A percentile compares a stretch with the other conserved stretches of the same genome.
Evolutionary conservation across 2,797 vertebrate species (phyloP).

Genomic region (Artibeus jamaicensis): DNA sequence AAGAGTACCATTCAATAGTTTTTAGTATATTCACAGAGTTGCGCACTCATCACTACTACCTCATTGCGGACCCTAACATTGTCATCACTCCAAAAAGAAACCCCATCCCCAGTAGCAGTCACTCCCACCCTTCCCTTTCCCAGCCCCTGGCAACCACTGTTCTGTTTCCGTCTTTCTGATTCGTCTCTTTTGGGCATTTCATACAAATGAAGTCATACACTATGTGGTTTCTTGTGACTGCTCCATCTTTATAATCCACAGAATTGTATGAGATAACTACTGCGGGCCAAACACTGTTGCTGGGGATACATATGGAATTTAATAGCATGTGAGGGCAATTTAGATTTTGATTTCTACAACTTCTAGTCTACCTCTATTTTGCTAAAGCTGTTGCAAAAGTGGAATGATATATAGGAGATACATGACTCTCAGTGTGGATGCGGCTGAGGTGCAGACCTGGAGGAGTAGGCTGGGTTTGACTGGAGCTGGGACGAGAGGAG

Average conservation of each 20-base stretch:
- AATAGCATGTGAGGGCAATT: neutral
- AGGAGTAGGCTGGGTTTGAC: neutral
- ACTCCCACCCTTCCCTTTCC: neutral
- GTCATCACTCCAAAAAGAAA: neutral
- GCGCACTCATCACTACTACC: neutral
- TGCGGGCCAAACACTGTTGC: neutral
- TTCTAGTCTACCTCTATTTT: neutral
- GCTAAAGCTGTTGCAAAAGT: neutral
- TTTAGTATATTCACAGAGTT: neutral
- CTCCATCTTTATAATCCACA: neutral
- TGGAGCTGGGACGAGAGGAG: neutral
- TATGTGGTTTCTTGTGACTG: neutral
- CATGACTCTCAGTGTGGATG: neutral
- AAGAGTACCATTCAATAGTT: neutral
- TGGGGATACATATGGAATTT: neutral
- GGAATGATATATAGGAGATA: neutral
- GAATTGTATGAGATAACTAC: neutral
- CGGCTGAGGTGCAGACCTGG: neutral
- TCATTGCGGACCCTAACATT: neutral
- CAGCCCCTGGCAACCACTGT: neutral
- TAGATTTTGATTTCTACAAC: neutral
- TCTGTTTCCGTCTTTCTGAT: neutral
- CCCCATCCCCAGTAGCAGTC: neutral
- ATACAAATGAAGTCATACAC: neutral
- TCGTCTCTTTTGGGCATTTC: neutral